Conservation (phyloP, 2,113 vertebrate genomes). For the Recurvirostra avosetta region DNA sequence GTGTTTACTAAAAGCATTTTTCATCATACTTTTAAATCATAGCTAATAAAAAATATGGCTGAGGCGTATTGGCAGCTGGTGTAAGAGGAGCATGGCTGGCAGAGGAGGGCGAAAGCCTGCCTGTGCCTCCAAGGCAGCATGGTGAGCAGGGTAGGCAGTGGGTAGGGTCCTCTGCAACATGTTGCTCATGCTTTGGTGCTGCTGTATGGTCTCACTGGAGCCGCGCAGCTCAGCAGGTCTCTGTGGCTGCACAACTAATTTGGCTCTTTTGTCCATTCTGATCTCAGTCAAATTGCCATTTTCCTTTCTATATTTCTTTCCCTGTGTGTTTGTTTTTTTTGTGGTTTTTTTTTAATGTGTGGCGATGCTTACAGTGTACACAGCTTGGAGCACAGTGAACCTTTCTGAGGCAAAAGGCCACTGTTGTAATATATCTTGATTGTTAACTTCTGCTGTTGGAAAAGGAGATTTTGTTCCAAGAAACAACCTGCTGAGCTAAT, state of each 20-base stretch:
- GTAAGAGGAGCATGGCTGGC: not conserved
- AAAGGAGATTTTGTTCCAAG: not conserved
- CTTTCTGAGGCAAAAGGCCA: not conserved
- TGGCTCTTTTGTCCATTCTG: not conserved
- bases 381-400: not conserved
- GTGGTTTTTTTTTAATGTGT: not conserved
- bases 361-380: fast-evolving
- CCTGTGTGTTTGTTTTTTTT: too few species aligned
- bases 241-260: not conserved
- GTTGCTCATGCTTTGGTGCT: fast-evolving
- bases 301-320: not conserved
- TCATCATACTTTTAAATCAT: not conserved
- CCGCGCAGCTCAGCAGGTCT: not conserved
- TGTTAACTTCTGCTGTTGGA: not conserved
- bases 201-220: not conserved
- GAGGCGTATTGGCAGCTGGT: not conserved
- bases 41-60: not conserved
- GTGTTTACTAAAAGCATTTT: not conserved
- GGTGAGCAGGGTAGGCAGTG: not conserved
- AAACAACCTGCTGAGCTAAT: not conserved
- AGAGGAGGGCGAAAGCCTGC: not conserved
- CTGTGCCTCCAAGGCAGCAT: fast-evolving
- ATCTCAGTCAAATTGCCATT: not conserved
- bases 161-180: fast-evolving
- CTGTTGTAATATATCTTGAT: fast-evolving